Percentiles rank a stretch among this genome's conserved stretches.
phyloP scores from a whole-genome alignment of 2,113 vertebrate species.

The Microtus ochrogaster region DNA sequence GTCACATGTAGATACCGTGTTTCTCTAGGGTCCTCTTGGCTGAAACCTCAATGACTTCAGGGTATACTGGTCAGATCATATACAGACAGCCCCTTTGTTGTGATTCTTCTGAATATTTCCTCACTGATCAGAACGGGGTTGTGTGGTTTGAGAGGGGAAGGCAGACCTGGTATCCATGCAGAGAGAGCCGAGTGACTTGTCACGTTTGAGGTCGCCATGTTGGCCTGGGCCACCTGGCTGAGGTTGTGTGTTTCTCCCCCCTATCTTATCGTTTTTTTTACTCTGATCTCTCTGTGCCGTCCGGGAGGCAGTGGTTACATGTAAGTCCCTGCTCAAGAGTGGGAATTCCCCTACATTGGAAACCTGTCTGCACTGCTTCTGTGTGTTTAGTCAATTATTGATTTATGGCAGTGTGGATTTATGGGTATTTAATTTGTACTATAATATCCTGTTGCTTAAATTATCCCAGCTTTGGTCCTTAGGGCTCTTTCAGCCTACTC shows the following conservation, averaged over 20 bases:
- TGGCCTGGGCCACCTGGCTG: background rate
- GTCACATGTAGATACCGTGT: background rate
- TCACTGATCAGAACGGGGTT: background rate
- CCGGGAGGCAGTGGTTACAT: background rate
- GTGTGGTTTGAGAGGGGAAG: background rate
- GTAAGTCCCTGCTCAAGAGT: background rate
- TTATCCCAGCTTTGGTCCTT: background rate
- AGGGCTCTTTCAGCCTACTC: background rate
- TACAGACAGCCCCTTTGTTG: background rate
- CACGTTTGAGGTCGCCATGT: too few species aligned
- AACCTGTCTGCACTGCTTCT: background rate
- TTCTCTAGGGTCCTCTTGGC: background rate
- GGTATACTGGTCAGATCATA: background rate
- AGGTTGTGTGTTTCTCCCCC: background rate
- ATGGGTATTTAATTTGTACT: background rate
- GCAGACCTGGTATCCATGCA: accelerated
- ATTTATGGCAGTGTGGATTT: background rate
- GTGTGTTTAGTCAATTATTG: background rate
- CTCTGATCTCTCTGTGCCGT: background rate
- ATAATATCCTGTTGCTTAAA: background rate
- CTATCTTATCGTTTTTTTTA: too few species aligned
- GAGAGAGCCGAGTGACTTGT: background rate
- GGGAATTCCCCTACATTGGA: background rate
- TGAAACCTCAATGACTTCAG: background rate
- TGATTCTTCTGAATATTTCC: background rate